Percentiles rank a stretch among this genome's conserved stretches.
These are phyloP conservation scores for Cataglyphis rosenhaueri DNA, from an alignment of 2,888 invertebrate species.

Conservation along the genomic window DNA sequence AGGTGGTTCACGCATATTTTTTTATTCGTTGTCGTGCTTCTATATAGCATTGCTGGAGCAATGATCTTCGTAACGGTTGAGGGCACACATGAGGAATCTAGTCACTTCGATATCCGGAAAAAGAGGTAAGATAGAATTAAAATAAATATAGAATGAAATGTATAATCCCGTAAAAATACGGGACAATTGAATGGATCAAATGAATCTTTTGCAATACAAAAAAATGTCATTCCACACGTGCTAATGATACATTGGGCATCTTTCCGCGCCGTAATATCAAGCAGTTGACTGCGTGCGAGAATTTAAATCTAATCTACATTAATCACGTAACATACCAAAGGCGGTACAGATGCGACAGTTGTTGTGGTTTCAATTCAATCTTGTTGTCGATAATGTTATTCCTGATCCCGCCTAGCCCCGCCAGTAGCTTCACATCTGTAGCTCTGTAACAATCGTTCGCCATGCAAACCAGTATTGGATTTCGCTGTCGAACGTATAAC, in stretches of 20 bases:
- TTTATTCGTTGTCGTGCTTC: conserved; percentile 91
- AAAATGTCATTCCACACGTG: background rate
- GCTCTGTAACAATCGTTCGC: conserved; percentile 19
- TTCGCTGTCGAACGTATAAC: background rate
- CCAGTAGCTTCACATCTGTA: background rate
- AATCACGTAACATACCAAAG: conserved; percentile 12
- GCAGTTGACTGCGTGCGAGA: conserved; percentile 6
- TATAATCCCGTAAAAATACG: conserved; percentile 46
- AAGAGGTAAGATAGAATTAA: conserved; percentile 76
- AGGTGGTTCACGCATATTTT: conserved; percentile 97
- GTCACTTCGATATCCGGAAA: conserved; percentile 78
- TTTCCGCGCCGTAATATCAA: background rate
- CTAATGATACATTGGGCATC: background rate
- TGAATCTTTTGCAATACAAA: background rate
- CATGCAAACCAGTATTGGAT: conserved; percentile 27
- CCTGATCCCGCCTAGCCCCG: background rate
- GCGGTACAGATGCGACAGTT: background rate
- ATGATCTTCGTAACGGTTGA: conserved; percentile 92
- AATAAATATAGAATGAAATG: background rate
- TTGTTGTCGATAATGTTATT: conserved; percentile 22
- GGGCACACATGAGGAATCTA: conserved; percentile 86
- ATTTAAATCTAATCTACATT: conserved; percentile 43
- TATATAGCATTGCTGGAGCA: conserved; percentile 94
- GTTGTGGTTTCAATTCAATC: conserved; percentile 13
- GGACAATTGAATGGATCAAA: conserved; percentile 46